Conservation (phyloP, 2,113 vertebrate species). For the Verasper variegatus region DNA sequence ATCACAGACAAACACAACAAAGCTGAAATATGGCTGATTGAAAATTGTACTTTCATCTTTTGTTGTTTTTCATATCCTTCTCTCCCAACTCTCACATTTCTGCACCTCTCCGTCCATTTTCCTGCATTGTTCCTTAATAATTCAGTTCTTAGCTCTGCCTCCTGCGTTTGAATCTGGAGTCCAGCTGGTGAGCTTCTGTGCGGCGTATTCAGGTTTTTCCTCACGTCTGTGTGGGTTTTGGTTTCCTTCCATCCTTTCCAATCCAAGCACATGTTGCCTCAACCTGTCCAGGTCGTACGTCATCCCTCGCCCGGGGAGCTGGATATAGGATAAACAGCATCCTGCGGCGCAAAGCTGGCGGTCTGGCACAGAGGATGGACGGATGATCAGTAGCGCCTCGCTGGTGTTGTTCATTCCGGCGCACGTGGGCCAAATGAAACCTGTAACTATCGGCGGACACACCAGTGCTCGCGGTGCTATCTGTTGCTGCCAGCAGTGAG, state of each 20-base stretch:
- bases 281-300: neutral
- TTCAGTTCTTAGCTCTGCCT: neutral
- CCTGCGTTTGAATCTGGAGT: neutral
- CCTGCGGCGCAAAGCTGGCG: neutral
- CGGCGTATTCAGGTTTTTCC: neutral
- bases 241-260: neutral
- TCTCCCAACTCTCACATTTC: neutral
- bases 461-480: neutral
- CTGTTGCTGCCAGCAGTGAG: neutral
- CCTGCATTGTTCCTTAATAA: too few species aligned
- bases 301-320: too few species aligned
- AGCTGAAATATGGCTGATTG: constrained; percentile 9
- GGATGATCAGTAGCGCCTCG: too few species aligned
- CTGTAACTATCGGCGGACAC: too few species aligned
- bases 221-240: neutral
- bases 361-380: neutral
- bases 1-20: neutral
- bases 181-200: neutral
- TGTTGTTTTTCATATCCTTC: constrained; percentile 18
- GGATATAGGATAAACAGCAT: neutral
- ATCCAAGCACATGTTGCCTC: neutral
- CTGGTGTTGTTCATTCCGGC: neutral
- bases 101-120: neutral
- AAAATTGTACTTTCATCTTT: neutral
- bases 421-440: neutral